Evolutionary conservation across 1,140 invertebrate species (phyloP).

Genomic region (Matsumurasca onukii): DNA sequence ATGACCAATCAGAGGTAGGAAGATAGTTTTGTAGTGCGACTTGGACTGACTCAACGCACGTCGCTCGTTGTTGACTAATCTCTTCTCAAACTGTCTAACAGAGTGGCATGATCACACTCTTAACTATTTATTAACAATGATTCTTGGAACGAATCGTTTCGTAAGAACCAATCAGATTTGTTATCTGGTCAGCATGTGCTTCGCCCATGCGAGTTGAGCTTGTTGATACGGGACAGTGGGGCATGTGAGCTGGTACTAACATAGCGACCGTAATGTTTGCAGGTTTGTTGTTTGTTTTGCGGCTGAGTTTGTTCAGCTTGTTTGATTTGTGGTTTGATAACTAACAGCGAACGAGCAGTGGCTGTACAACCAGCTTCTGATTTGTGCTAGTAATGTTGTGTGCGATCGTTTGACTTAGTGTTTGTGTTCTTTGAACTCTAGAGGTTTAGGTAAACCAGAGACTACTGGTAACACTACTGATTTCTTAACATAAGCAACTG

Average conservation of each 20-base stretch:
- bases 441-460: no score
- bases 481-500: no score
- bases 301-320: background rate
- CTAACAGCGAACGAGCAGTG: background rate
- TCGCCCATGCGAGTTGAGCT: slow-evolving; percentile 17
- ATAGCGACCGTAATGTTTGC: background rate
- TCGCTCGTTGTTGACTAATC: slow-evolving; percentile 18
- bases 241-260: slow-evolving; percentile 28
- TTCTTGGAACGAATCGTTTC: slow-evolving; percentile 25
- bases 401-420: no score
- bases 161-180: slow-evolving; percentile 20
- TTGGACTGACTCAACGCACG: slow-evolving; percentile 5
- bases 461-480: no score
- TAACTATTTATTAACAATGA: slow-evolving; percentile 23
- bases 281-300: slow-evolving; percentile 4
- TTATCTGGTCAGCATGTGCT: slow-evolving; percentile 8
- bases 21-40: slow-evolving; percentile 20
- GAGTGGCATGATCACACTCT: slow-evolving; percentile 24
- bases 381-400: background rate
- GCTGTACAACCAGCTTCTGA: slow-evolving; percentile 18
- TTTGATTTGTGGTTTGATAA: background rate
- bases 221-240: slow-evolving; percentile 25
- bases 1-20: slow-evolving; percentile 9
- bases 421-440: no score
- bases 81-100: slow-evolving; percentile 21